Conservation (phyloP, 2,797 vertebrate species). For the Spea hammondii region DNA sequence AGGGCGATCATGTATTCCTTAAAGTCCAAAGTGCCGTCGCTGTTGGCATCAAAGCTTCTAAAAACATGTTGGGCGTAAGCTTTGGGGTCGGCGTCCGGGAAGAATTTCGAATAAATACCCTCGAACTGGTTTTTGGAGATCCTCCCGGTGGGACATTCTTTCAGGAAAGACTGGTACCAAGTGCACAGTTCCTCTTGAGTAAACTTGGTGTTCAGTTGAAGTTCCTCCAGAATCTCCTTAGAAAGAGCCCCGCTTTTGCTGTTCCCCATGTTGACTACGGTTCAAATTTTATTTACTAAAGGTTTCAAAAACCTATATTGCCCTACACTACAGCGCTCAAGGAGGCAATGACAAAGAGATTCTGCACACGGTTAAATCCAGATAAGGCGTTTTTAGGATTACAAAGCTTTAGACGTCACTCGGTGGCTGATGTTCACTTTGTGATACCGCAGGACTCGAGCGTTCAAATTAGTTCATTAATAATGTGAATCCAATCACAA, state of each 20-base stretch:
- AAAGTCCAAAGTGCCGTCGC: slow-evolving; percentile 88
- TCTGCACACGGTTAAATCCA: slow-evolving; percentile 37
- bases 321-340: slow-evolving; percentile 22
- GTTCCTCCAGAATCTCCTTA: slow-evolving; percentile 84
- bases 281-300: not conserved
- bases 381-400: slow-evolving; percentile 43
- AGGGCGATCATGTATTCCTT: slow-evolving; percentile 91
- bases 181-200: slow-evolving; percentile 77
- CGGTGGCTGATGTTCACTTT: slow-evolving; percentile 15
- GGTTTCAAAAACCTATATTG: not conserved
- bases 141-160: slow-evolving; percentile 84
- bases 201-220: slow-evolving; percentile 86
- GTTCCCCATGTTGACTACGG: slow-evolving; percentile 77
- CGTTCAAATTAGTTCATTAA: slow-evolving; percentile 13
- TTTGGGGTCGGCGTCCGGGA: slow-evolving; percentile 83
- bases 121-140: slow-evolving; percentile 84
- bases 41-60: slow-evolving; percentile 90
- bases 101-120: slow-evolving; percentile 87
- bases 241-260: slow-evolving; percentile 84
- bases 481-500: too few species aligned
- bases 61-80: slow-evolving; percentile 89
- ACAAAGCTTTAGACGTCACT: slow-evolving; percentile 40
- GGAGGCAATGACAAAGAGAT: slow-evolving; percentile 25
- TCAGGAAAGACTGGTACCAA: slow-evolving; percentile 89
- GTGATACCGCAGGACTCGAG: slow-evolving; percentile 14